Evolutionary conservation across 2,113 vertebrate species (phyloP).

Genomic region (Urocitellus parryii): DNA sequence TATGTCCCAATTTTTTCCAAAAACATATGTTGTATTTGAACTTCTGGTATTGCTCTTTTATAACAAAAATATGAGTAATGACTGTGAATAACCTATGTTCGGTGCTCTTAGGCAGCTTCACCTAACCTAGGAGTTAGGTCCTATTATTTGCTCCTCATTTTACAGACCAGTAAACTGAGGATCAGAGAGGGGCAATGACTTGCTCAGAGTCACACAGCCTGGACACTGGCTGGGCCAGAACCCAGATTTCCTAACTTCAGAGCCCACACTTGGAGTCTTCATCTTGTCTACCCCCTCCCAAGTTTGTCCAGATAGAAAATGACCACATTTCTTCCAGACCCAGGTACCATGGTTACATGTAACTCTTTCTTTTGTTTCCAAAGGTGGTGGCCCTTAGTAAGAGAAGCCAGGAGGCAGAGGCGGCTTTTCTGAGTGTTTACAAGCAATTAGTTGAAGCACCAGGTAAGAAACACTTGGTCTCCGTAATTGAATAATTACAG

Average conservation of each 20-base stretch:
- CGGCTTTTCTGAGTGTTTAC: slow-evolving; percentile 97
- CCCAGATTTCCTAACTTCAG: not conserved
- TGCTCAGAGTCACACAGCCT: not conserved
- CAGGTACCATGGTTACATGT: not conserved
- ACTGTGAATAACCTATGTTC: not conserved
- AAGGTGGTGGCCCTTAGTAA: slow-evolving; percentile 98
- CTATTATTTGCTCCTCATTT: not conserved
- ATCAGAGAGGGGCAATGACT: not conserved
- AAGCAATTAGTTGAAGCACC: slow-evolving; percentile 97
- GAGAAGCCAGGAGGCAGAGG: slow-evolving; percentile 98
- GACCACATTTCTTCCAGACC: not conserved
- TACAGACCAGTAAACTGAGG: not conserved
- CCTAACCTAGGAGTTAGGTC: not conserved
- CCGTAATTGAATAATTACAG: slow-evolving; percentile 69
- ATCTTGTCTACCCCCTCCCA: not conserved
- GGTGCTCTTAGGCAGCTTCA: not conserved
- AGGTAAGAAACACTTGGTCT: slow-evolving; percentile 91
- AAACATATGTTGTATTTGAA: not conserved
- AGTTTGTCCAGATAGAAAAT: not conserved
- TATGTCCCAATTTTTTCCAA: not conserved
- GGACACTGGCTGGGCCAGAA: not conserved
- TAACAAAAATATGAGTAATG: not conserved
- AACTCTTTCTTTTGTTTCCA: slow-evolving; percentile 75
- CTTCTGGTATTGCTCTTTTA: not conserved
- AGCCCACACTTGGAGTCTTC: not conserved